Percentiles rank a stretch among this genome's conserved stretches.
These are phyloP conservation scores for Dromiciops gliroides DNA, from an alignment of 2,113 vertebrate species.

Conservation along the genomic window DNA sequence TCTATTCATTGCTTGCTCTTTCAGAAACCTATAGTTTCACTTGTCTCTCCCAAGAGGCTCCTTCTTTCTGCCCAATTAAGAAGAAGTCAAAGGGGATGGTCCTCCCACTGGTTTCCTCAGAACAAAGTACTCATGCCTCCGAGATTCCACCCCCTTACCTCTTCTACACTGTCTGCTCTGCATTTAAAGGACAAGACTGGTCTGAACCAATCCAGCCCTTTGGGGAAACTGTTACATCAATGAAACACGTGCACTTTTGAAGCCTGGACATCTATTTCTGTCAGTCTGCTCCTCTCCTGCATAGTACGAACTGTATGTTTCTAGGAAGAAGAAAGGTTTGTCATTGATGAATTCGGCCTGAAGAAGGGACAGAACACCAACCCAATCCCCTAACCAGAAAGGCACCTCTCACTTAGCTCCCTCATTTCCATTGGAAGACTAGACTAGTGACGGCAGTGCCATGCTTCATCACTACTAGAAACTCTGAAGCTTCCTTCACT, in stretches of 20 bases:
- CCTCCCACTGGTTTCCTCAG: neutral
- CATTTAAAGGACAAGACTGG: neutral
- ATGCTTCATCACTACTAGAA: neutral
- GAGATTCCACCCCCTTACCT: neutral
- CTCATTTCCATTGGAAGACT: neutral
- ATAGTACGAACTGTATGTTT: neutral
- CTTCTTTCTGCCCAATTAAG: too few species aligned
- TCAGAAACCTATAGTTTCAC: neutral
- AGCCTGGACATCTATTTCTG: neutral
- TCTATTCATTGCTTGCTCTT: neutral
- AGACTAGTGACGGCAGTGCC: neutral
- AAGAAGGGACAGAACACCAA: neutral
- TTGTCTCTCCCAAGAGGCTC: neutral
- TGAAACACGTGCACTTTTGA: neutral
- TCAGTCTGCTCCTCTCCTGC: neutral
- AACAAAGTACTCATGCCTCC: neutral
- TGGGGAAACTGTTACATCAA: neutral
- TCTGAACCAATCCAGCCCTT: too few species aligned
- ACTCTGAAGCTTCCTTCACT: neutral
- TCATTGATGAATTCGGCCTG: neutral
- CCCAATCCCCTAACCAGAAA: neutral
- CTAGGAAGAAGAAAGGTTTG: neutral
- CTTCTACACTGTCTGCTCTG: neutral
- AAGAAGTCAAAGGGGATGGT: too few species aligned
- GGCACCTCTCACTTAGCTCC: neutral